Base-by-base conservation (phyloP, 2,113 vertebrate species). In the Condylura cristata region DNA sequence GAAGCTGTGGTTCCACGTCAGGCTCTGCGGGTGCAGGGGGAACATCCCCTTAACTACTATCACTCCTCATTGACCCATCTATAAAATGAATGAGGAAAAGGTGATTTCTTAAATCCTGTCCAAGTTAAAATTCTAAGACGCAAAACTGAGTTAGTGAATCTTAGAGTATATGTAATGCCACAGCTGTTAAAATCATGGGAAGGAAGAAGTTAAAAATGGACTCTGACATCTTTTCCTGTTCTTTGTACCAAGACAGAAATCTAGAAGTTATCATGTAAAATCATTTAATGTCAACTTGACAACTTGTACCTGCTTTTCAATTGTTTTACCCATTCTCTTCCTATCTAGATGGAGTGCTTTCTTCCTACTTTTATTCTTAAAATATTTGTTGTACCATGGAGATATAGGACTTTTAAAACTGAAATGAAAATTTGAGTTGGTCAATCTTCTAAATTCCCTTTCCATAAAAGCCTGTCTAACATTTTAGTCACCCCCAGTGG, bases 141-240 rank as follows among this genome's bases (percentile, higher is more conserved):
- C 16, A 39, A 8, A n/a, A 82, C 3, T 22, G 32, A 51, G 14
- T 37, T 61, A 32, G 28, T 83, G 53, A 30, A 11, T 24, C 20
- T 75, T 34, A 11, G 30, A 76, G 51, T 6, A 16, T 13, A n/a
- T 0, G 17, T 2, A 20, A 4, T 5, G 3, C 32, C 10, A 1
- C 8, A 26, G 1, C 26, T 28, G 4, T 34, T 10, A 5, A 3
- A 10, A 39, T 11, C 14, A 17, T 5, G 11, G 72, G 3, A 76
- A 79, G 5, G 13, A 61, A n/a, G 12, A 51, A 46, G n/a, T 3
- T 8, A 34, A 56, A 74, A 24, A 26, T 18, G 1, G 7, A 51
- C 28, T 39, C 56, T 14, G 2, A 34, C 76, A 65, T n/a, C 39
- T 22, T 18, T 16, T 0, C 16, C 13, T 56, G 16, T 7, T 61